Conservation (phyloP, 2,797 vertebrate genomes). For the Oreochromis grahami region DNA sequence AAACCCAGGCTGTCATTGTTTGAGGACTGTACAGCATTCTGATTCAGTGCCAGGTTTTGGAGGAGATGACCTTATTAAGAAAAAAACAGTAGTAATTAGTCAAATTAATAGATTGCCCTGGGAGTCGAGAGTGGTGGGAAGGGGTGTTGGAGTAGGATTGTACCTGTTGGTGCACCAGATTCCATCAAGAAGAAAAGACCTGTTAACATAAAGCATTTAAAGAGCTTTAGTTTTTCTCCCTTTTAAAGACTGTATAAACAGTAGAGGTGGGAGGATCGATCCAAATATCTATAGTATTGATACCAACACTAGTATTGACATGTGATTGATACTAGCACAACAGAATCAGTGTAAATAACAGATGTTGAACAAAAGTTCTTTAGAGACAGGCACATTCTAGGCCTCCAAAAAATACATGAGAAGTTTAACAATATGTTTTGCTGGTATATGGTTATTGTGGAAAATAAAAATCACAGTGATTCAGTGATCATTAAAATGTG, state of each 20-base stretch:
- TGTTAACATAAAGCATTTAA: not conserved
- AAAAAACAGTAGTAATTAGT: not conserved
- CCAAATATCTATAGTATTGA: accelerated
- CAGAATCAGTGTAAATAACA: not conserved
- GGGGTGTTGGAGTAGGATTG: not conserved
- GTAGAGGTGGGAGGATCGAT: not conserved
- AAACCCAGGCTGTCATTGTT: not conserved
- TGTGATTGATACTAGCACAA: not conserved
- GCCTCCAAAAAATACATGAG: not conserved
- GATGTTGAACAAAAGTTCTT: not conserved
- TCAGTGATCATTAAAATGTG: not conserved
- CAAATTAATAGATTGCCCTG: not conserved
- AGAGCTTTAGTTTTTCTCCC: not conserved
- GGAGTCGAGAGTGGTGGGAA: not conserved
- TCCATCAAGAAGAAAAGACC: accelerated
- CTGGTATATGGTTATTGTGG: accelerated
- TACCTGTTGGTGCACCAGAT: not conserved
- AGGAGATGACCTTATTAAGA: not conserved
- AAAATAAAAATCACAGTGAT: not conserved
- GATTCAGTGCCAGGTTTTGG: not conserved
- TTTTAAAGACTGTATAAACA: not conserved
- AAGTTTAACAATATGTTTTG: not conserved
- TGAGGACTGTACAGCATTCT: not conserved
- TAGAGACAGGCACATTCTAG: not conserved
- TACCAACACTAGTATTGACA: accelerated